Evolutionary conservation across 2,888 invertebrate species (phyloP), one percentile per base, ranked within the genome.

Genomic region (Limnephilus marmoratus): DNA sequence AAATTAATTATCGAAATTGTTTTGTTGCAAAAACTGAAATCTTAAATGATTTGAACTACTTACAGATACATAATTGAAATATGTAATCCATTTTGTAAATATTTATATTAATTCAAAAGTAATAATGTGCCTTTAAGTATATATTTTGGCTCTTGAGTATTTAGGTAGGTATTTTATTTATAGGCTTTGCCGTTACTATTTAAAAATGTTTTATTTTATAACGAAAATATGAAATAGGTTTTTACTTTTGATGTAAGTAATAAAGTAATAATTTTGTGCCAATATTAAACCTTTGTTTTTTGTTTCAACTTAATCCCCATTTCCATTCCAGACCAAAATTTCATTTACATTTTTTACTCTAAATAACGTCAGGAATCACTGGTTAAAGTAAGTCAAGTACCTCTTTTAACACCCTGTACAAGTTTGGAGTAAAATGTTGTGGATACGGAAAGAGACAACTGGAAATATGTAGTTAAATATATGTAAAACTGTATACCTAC

Each of bases 231-330:
- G 83, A 90, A 93, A 90, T 92, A 93, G 91, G 91, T 92, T 90
- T 91, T 90, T 90, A 93, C 92, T 92, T 91, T 90, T 90, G 80
- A 93, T 91, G 91, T 89, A 93, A 91, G 92, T 90, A 93, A 93
- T 93, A 93, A 93, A 93, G 92, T 92, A 93, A 93, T 93, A 90
- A 81, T 85, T 92, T 85, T 87, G 91, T 91, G 88, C 88, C 91
- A 91, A 91, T 29, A 91, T 31, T 82, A 29, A 49, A 85, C 34
- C 45, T 1, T 5, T 91, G 83, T 91, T 41, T 85, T 68, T 34
- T 68, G 53, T 24, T 53, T 31, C 18, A 24, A 34, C 7, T 90
- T 37, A 15, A 45, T 45, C 37, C 24, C 29, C 53, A 12, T 37
- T 18, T 37, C 37, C 13, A n/a, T 2, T 31, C 29, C 9, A 41